Conservation (phyloP, 2,797 vertebrate species). For the Luscinia megarhynchos region DNA sequence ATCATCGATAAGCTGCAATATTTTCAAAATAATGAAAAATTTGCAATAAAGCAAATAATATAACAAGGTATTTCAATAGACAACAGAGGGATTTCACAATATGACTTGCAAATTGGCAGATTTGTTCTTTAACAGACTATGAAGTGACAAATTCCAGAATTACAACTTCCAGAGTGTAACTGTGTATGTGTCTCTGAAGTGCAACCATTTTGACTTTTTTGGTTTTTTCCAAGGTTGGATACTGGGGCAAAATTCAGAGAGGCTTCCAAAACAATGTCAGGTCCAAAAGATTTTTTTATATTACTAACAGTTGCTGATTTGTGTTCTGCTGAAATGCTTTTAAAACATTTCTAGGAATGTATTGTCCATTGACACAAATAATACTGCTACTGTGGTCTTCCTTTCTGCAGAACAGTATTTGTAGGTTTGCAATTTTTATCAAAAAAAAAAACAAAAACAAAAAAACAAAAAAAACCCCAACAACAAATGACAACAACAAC, state of each 20-base stretch:
- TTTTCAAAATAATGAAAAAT: background rate
- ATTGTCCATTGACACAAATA: background rate
- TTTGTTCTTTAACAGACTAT: background rate
- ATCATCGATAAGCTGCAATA: background rate
- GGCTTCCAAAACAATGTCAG: background rate
- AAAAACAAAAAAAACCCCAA: no score
- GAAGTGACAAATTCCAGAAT: background rate
- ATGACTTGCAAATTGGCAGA: background rate
- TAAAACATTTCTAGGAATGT: background rate
- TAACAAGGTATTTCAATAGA: background rate
- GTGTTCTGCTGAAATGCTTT: background rate
- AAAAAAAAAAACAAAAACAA: background rate
- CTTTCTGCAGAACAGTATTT: background rate
- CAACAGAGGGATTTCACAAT: background rate
- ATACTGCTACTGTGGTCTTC: background rate
- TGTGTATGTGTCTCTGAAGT: background rate
- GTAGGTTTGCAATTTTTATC: background rate
- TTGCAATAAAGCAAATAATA: background rate
- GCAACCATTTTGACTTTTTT: background rate
- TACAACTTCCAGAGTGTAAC: background rate
- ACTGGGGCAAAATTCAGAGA: background rate
- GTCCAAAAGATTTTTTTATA: background rate
- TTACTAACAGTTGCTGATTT: background rate
- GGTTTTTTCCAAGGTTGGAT: background rate
- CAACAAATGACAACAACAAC: no score